Evolutionary conservation across 35 echinoderm and acorn worm genomes (phyloP), one percentile per base, ranked within the genome.

Genomic region (Hemicentrotus pulcherrimus): DNA sequence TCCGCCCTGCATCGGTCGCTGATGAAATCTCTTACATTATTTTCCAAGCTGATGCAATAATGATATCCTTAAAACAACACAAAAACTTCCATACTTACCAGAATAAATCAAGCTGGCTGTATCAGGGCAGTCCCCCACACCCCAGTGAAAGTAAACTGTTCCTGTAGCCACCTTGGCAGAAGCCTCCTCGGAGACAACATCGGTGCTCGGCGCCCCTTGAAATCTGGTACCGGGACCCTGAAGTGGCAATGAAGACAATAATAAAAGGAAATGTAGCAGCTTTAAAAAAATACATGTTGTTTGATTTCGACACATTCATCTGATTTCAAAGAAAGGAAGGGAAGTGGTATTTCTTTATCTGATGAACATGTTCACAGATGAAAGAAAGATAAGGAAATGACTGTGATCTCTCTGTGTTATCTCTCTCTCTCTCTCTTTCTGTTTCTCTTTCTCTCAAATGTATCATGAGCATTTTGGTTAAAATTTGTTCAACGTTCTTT

Each of bases 21-120:
- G 88, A 90, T 32, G 45, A 59, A 59, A 16, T 59, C 52, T 59
- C 1, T 59, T 41, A 41, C 35, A 41, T 14, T 59, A 59, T 59
- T 59, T 59, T 59, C 52, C 52, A 59, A 59, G 11, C 11, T 59
- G 11, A 59, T 59, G 1, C 52, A 59, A 14, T 16, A 1, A 11
- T 59, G 52, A 59, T 59, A 16, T 59, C 52, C 16, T 59, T 59
- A 59, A 59, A 59, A 0, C 9, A 59, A 59, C 11, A 16, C 11
- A 11, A 59, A 59, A 11, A 59, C 52, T 59, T 59, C 35, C 1
- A 59, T 59, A 59, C 52, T 90, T 90, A 90, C 88, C 88, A 30
- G 88, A 90, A 90, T 90, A 90, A 47, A 90, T 41, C 12, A 90
- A 28, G 88, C 32, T 90, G 19, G 88, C 45, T 18, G 88, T 90